Evolutionary conservation across 2,797 vertebrate genomes (phyloP).

Genomic region (Diceros bicornis): DNA sequence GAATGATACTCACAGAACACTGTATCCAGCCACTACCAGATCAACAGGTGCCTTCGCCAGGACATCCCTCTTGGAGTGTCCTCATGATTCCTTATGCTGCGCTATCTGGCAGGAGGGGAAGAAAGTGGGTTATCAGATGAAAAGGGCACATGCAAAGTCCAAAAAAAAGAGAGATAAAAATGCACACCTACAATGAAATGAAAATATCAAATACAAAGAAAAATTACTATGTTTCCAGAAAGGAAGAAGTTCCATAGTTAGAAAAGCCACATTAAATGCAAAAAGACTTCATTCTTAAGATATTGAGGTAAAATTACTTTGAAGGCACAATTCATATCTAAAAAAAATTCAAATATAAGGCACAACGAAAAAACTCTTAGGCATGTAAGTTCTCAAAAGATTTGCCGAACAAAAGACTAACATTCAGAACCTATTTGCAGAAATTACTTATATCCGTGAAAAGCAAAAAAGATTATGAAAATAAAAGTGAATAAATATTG

Average conservation of each 20-base stretch:
- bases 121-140: neutral
- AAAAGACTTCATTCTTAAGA: neutral
- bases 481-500: neutral
- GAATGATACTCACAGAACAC: constrained; percentile 43
- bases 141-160: neutral
- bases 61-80: neutral
- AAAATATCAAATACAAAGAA: neutral
- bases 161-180: neutral
- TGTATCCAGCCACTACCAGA: constrained; percentile 79
- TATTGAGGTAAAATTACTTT: neutral
- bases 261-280: neutral
- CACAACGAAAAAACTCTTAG: neutral
- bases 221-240: neutral
- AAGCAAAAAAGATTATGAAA: neutral
- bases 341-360: neutral
- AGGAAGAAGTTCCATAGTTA: neutral
- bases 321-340: neutral
- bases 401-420: neutral
- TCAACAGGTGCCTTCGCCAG: constrained; percentile 70
- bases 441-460: neutral
- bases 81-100: neutral
- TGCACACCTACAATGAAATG: neutral
- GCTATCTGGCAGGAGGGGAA: no score
- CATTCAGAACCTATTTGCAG: neutral
- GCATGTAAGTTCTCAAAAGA: neutral